A percentile compares a stretch with the other conserved stretches of the same genome.
phyloP scores from a whole-genome alignment of 2,797 vertebrate species.

The Pelodytes ibericus region DNA sequence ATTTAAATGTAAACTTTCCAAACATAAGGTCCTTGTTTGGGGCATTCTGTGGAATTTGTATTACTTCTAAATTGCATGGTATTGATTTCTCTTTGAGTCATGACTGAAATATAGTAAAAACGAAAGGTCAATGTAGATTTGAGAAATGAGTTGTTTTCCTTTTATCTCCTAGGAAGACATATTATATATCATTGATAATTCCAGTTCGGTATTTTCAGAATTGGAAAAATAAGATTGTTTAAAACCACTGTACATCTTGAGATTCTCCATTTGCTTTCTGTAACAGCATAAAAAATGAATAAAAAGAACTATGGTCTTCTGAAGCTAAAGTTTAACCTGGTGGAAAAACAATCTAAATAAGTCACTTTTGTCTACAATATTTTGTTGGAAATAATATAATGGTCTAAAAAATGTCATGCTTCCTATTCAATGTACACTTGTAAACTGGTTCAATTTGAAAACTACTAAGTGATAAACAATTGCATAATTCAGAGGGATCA shows the following conservation, averaged over 20 bases:
- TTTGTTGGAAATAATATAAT: too few species aligned
- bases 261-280: not conserved
- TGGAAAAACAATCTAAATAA: too few species aligned
- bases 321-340: too few species aligned
- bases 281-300: not conserved
- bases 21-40: conserved; percentile 37
- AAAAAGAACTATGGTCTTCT: too few species aligned
- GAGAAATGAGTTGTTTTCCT: conserved; percentile 35
- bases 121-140: conserved; percentile 45
- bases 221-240: not conserved
- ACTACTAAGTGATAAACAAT: too few species aligned
- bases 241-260: not conserved
- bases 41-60: conserved; percentile 29
- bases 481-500: too few species aligned
- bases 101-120: conserved; percentile 49
- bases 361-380: too few species aligned
- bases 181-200: conserved; percentile 21
- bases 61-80: conserved; percentile 50
- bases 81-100: conserved; percentile 50
- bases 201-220: not conserved
- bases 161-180: conserved; percentile 21
- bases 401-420: too few species aligned
- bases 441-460: too few species aligned
- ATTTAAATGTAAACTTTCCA: conserved; percentile 30
- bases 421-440: too few species aligned